phyloP scores from a whole-genome alignment of 1,140 invertebrate species.

The Papilio dardanus region DNA sequence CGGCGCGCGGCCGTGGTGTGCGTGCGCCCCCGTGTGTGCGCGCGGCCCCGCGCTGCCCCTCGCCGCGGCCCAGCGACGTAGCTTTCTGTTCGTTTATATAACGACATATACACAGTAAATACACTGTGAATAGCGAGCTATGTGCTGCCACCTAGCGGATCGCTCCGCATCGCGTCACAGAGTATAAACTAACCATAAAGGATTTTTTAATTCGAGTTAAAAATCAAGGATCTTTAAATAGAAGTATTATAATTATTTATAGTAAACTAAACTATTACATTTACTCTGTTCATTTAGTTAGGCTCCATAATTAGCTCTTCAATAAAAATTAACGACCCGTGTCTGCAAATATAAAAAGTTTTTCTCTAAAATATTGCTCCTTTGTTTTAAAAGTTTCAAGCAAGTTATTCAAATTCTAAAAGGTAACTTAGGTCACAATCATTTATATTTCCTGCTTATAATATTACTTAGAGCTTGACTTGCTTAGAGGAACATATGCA shows the following conservation, averaged over 20 bases:
- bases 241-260: conserved; percentile 6
- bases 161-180: conserved; percentile 63
- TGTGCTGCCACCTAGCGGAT: conserved; percentile 80
- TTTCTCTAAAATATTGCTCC: neutral
- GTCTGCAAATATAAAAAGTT: conserved; percentile 11
- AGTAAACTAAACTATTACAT: conserved; percentile 12
- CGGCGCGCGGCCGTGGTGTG: conserved; percentile 58
- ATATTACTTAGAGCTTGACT: neutral
- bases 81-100: conserved; percentile 82
- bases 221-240: conserved; percentile 52
- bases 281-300: conserved; percentile 7
- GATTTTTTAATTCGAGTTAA: conserved; percentile 57
- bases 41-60: conserved; percentile 45
- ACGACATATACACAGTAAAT: conserved; percentile 78
- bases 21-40: conserved; percentile 56
- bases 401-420: conserved; percentile 32
- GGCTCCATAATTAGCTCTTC: conserved; percentile 1
- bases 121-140: conserved; percentile 76
- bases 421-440: neutral
- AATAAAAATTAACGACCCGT: conserved; percentile 34
- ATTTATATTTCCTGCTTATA: neutral
- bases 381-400: conserved; percentile 50
- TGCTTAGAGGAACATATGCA: neutral
- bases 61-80: conserved; percentile 65
- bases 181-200: conserved; percentile 51